Evolutionary conservation across 2,888 invertebrate species (phyloP).

Genomic region (Drosophila differens): DNA sequence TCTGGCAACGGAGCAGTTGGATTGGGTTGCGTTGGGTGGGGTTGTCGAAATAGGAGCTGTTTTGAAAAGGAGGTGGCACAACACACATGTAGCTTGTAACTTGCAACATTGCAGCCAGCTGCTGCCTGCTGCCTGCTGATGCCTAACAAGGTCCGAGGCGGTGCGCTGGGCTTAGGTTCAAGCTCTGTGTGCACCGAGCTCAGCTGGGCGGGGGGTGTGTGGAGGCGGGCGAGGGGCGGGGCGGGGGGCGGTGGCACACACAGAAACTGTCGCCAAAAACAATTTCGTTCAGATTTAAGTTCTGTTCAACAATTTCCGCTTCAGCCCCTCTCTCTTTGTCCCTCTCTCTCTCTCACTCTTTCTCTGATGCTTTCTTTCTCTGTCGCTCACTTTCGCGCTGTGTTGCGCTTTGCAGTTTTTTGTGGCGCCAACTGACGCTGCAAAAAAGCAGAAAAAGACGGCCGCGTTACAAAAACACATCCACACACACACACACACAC

Average conservation of each 20-base stretch:
- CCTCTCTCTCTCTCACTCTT: not conserved
- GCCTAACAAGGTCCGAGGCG: conserved; percentile 64
- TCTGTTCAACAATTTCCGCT: conserved; percentile 77
- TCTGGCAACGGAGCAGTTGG: not conserved
- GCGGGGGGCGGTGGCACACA: conserved; percentile 19
- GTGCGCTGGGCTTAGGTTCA: not conserved
- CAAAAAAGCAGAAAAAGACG: conserved; percentile 22
- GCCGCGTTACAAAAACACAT: conserved; percentile 39
- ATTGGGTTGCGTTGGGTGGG: not conserved
- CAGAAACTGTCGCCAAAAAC: conserved; percentile 80
- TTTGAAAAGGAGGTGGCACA: conserved; percentile 8
- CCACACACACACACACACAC: conserved; percentile 30
- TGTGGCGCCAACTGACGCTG: conserved; percentile 43
- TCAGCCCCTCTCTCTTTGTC: not conserved
- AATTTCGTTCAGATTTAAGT: conserved; percentile 80
- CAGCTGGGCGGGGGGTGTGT: not conserved
- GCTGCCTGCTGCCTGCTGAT: conserved; percentile 54
- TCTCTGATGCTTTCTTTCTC: not conserved
- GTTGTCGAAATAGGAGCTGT: not conserved
- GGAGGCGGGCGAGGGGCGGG: not conserved
- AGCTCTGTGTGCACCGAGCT: not conserved
- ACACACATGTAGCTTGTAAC: conserved; percentile 66
- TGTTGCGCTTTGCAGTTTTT: conserved; percentile 44
- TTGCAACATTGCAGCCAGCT: conserved; percentile 65
- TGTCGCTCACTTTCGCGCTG: conserved; percentile 14